Evolutionary conservation across 2,797 vertebrate genomes (phyloP).

Genomic region (Eremophila alpestris): DNA sequence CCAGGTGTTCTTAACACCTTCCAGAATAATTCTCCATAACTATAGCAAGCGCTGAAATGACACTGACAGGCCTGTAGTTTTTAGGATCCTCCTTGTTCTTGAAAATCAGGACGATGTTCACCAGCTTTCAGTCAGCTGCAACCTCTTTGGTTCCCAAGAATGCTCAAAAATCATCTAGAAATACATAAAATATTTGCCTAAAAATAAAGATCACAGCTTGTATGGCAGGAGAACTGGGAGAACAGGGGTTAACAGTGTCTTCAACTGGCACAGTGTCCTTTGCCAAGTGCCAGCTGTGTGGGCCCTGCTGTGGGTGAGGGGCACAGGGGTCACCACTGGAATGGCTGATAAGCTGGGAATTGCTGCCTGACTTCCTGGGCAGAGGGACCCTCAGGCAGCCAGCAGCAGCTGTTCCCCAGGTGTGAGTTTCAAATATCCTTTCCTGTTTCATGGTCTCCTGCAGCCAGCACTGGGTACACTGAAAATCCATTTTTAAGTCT

Average conservation of each 20-base stretch:
- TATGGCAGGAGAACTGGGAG: background rate
- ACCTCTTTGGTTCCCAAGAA: no score
- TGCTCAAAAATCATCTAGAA: background rate
- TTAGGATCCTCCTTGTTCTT: background rate
- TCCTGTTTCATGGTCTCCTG: rapidly evolving
- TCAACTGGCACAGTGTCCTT: background rate
- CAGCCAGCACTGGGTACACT: rapidly evolving
- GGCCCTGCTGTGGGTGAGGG: background rate
- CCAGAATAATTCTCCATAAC: background rate
- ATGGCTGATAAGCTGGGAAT: background rate
- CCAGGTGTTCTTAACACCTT: background rate
- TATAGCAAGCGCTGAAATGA: background rate
- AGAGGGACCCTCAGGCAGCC: background rate
- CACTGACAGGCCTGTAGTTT: background rate
- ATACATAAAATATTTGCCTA: background rate
- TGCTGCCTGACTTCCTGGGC: background rate
- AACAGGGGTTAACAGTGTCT: background rate
- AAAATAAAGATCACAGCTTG: background rate
- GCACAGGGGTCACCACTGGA: background rate
- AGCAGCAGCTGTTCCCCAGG: background rate
- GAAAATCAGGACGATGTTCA: background rate
- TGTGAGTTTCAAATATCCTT: background rate
- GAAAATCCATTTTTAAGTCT: background rate
- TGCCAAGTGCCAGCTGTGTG: background rate
- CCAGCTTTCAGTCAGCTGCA: background rate